phyloP scores from a whole-genome alignment of 2,113 vertebrate genomes.

The Chaetorhynchus papuensis region DNA sequence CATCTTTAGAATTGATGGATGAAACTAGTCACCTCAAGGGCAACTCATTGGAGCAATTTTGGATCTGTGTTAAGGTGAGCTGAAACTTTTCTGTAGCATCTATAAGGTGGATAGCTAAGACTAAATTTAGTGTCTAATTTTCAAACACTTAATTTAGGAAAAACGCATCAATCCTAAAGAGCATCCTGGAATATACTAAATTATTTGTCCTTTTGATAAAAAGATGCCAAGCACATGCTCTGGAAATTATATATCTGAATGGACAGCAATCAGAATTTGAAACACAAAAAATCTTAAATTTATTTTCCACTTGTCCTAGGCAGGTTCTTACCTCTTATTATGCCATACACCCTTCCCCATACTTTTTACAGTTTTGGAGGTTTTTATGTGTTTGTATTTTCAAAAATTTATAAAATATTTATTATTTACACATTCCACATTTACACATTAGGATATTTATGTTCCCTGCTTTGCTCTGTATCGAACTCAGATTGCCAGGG shows the following conservation, averaged over 20 bases:
- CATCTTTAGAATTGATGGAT: neutral
- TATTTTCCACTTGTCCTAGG: neutral
- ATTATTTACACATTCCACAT: neutral
- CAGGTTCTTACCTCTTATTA: neutral
- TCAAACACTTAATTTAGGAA: neutral
- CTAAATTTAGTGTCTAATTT: neutral
- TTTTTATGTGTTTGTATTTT: neutral
- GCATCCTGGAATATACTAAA: neutral
- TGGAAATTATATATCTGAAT: neutral
- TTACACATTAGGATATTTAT: neutral
- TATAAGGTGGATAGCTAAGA: neutral
- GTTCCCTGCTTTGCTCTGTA: neutral
- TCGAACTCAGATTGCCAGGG: neutral
- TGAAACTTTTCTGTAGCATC: neutral
- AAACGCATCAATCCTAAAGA: neutral
- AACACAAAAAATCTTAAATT: neutral
- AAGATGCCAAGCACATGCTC: neutral
- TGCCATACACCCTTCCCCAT: neutral
- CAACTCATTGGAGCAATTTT: neutral
- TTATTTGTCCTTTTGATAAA: neutral
- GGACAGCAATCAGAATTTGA: neutral
- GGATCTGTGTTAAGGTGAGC: neutral
- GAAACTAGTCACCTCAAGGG: neutral
- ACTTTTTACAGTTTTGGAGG: neutral
- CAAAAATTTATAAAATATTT: neutral